These are phyloP conservation scores for Actinemys pallida DNA, from an alignment of 2,113 vertebrate species.

Conservation along the genomic window DNA sequence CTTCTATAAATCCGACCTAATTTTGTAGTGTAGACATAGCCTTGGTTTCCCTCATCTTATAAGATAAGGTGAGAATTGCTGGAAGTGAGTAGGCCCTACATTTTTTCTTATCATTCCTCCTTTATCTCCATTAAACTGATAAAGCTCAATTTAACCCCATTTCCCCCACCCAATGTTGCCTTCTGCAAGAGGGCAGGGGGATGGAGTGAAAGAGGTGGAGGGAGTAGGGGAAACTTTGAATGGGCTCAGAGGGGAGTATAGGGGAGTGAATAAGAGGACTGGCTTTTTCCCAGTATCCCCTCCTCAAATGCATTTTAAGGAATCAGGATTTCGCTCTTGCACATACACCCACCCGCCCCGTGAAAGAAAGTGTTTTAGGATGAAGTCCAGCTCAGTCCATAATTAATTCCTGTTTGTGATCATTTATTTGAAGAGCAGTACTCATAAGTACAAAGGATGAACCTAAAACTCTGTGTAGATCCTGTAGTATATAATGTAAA, in stretches of 20 bases:
- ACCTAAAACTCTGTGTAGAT: too few species aligned
- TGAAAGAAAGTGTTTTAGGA: neutral
- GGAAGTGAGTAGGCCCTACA: neutral
- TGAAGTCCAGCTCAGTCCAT: neutral
- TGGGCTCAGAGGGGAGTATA: too few species aligned
- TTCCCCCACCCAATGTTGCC: neutral
- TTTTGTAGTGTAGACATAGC: too few species aligned
- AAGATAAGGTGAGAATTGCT: neutral
- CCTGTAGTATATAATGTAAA: neutral
- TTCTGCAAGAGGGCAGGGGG: neutral
- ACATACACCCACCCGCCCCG: rapidly evolving
- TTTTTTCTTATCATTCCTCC: neutral
- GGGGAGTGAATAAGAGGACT: neutral
- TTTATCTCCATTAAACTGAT: neutral
- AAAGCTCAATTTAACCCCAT: neutral
- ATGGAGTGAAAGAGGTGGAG: neutral
- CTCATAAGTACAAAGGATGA: too few species aligned
- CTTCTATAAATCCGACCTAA: too few species aligned
- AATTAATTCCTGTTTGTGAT: neutral
- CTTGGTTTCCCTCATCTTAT: neutral
- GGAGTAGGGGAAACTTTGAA: too few species aligned
- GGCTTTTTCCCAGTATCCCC: neutral
- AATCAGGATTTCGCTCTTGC: neutral
- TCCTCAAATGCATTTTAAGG: neutral
- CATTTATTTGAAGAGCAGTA: neutral